These are phyloP conservation scores for Abscondita cerata DNA, from an alignment of 2,888 invertebrate genomes.

Conservation along the genomic window DNA sequence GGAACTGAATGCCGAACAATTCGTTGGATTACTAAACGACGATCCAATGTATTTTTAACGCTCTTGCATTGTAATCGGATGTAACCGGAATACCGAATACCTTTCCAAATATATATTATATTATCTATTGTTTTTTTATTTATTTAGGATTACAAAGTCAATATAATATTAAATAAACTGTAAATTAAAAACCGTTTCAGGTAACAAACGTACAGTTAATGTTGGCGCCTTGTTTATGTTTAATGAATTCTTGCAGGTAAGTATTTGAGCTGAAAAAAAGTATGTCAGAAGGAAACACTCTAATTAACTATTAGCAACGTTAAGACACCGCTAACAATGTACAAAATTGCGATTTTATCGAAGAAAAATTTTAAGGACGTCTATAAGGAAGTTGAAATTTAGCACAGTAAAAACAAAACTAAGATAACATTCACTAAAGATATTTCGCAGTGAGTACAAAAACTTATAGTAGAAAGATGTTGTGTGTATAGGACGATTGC, in stretches of 20 bases:
- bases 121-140: slow-evolving; percentile 6
- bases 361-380: too few relatives aligned
- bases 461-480: too few relatives aligned
- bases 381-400: too few relatives aligned
- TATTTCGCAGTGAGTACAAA: too few relatives aligned
- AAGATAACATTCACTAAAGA: too few relatives aligned
- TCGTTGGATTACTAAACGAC: slow-evolving; percentile 36
- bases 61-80: slow-evolving; percentile 23
- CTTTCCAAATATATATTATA: slow-evolving; percentile 18
- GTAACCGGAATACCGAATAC: slow-evolving; percentile 28
- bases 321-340: too few relatives aligned
- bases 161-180: not conserved
- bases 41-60: slow-evolving; percentile 36
- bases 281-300: slow-evolving; percentile 17
- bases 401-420: too few relatives aligned
- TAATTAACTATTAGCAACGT: too few relatives aligned
- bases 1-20: slow-evolving; percentile 29
- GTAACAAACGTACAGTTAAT: slow-evolving; percentile 8
- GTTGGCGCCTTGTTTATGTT: slow-evolving; percentile 13
- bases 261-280: slow-evolving; percentile 11
- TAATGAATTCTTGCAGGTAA: slow-evolving; percentile 12
- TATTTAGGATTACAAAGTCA: not conserved
- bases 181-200: slow-evolving; percentile 4
- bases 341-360: too few relatives aligned
- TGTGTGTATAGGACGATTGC: too few relatives aligned